Base-by-base conservation (phyloP, 2,888 invertebrate genomes). In the Craniophora ligustri region DNA sequence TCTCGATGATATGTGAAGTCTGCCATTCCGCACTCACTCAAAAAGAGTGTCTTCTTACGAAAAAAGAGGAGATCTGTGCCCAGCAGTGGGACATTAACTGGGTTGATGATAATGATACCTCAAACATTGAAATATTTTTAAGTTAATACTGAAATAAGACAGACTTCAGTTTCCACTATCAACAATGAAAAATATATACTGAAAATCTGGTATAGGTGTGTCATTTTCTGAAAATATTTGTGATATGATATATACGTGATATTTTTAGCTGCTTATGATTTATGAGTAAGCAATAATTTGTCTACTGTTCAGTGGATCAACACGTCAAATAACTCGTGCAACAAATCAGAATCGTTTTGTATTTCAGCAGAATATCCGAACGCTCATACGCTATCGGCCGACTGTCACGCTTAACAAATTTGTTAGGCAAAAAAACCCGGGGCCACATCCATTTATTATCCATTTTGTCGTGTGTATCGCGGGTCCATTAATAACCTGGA, bases 401-500 rank as follows among this genome's bases (percentile, higher is more conserved):
- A 65, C 72, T 73, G 74, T 73, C 72, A 66, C 49, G 50, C 40
- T 57, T 74, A 68, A 73, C 66, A 38, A 73, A 73, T 73, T 74
- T 74, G 73, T 74, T 67, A 51, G 69, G 56, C 67, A 66, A 78
- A 76, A 78, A 78, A 74, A 68, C 67, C 55, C 69, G 61, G 67
- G 75, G 71, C 67, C 75, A 76, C 79, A 81, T 76, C 86, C 90
- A 90, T 91, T 86, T 83, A 81, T 88, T 89, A 91, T 88, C 87
- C 90, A 81, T 84, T 81, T 79, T 82, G 85, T 84, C 85, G 84
- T 84, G 87, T 90, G 86, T 91, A 91, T 87, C 89, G 85, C 84
- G 68, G 88, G 85, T 92, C 91, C 92, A 93, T 93, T 93, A 93
- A 93, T 93, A 93, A 92, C 86, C 64, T 53, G 81, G 88, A 85